These are phyloP conservation scores for Perodicticus potto DNA, from an alignment of 2,797 vertebrate species.

Conservation along the genomic window DNA sequence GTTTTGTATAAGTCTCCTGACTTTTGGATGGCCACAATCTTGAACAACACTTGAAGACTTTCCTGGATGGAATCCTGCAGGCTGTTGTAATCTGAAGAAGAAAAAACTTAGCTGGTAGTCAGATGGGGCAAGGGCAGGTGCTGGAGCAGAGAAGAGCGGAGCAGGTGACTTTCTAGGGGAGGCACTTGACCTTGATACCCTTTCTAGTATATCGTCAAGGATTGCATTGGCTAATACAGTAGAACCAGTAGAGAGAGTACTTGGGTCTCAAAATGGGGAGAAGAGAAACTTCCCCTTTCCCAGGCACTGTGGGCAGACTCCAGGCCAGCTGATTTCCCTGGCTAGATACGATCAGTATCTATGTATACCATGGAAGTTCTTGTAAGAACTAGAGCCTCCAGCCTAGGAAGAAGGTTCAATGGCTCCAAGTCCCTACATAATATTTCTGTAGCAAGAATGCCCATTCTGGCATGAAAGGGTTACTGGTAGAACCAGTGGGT, in stretches of 20 bases:
- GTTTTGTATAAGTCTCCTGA: constrained; percentile 84
- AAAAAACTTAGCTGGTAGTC: constrained; percentile 10
- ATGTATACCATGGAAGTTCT: background rate
- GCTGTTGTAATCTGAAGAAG: constrained; percentile 86
- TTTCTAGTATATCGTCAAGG: background rate
- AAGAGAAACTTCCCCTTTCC: background rate
- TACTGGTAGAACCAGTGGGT: too few relatives aligned
- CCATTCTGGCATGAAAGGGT: background rate
- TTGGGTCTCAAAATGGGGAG: background rate
- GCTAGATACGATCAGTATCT: background rate
- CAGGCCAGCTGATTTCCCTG: background rate
- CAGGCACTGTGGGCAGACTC: background rate
- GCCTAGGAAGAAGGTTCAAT: background rate
- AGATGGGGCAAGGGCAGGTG: background rate
- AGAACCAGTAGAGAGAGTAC: background rate
- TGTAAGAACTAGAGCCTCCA: background rate
- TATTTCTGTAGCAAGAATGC: background rate
- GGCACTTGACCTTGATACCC: background rate
- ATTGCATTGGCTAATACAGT: background rate
- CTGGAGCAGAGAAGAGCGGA: background rate
- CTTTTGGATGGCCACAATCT: constrained; percentile 87
- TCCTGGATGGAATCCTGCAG: constrained; percentile 88
- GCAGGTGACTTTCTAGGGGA: background rate
- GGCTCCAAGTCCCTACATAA: background rate
- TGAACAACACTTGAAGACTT: constrained; percentile 88